phyloP scores from a whole-genome alignment of 2,797 vertebrate genomes.

The Pteronotus mesoamericanus region DNA sequence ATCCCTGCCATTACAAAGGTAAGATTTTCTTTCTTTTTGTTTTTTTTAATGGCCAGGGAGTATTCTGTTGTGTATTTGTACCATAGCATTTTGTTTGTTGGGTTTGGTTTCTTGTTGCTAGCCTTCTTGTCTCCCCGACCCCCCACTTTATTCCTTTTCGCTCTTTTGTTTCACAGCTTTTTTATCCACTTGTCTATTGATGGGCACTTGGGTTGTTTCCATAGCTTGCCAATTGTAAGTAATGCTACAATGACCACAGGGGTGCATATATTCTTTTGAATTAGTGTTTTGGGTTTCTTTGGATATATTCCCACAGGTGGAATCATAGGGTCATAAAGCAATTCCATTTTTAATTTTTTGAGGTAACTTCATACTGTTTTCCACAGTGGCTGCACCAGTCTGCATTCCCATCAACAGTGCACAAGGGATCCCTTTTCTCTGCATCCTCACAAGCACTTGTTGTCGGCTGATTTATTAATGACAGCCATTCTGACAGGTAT shows the following conservation, averaged over 20 bases:
- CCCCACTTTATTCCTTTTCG: neutral
- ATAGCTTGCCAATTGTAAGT: neutral
- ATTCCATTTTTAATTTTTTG: neutral
- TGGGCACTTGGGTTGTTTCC: neutral
- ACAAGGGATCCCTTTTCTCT: neutral
- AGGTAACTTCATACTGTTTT: neutral
- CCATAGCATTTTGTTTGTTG: neutral
- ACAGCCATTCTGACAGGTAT: neutral
- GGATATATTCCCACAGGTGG: neutral
- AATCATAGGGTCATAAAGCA: neutral
- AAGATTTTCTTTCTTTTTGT: neutral
- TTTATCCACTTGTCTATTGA: neutral
- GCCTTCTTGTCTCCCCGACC: neutral
- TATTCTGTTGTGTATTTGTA: neutral
- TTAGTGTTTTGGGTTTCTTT: neutral
- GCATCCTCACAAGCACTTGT: neutral
- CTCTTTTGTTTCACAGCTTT: neutral
- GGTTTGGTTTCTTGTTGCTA: neutral
- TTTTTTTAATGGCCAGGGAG: neutral
- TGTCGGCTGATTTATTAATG: neutral
- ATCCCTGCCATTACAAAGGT: neutral
- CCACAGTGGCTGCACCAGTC: neutral
- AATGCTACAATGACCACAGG: neutral
- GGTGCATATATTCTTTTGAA: neutral
- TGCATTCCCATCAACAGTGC: neutral